Evolutionary conservation across 1,140 invertebrate species (phyloP), one percentile per base, ranked within the genome.

Genomic region (Bicyclus anynana): DNA sequence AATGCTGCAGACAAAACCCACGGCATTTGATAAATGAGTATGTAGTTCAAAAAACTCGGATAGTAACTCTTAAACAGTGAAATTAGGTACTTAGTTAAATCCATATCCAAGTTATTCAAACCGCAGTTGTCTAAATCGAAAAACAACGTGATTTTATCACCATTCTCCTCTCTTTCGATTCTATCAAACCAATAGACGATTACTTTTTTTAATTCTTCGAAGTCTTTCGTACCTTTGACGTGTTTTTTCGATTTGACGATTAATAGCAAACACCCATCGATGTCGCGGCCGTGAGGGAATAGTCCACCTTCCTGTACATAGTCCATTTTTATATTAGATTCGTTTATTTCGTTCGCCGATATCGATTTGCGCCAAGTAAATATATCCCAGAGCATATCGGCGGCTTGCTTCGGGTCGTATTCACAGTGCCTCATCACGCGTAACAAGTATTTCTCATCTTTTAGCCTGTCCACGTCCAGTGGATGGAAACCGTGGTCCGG

Each of bases 1-100:
- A 98, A 98, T 1, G 95, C 95, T 67, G 97, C 96, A 81, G 95
- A 97, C 52, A 98, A 89, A 6, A 98, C 92, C 97, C 97, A 99
- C 3, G 97, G 95, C 95, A 99, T 96, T 81, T 99, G 96, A 87
- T 92, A 97, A 50, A 98, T 94, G 35, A 98, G 89, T 59, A 99
- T 96, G 74, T 97, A 97, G 78, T 97, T 98, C 56, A 97, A 84
- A 80, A 95, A 93, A 87, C 93, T 94, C 7, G 97, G 97, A 89
- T 98, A 98, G 79, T 98, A 97, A 26, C 90, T 89, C 84, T 98
- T 97, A 73, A 97, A 97, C 20, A 97, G 90, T 21, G 91, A 92
- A 58, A 98, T 97, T 50, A 98, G 88, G 68, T 96, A 97, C 72
- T 94, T 94, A 0, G 92, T 94, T 57, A 96, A 92, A 14, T 97